These are phyloP conservation scores for Aphaenogaster rudis DNA, from an alignment of 1,140 invertebrate species.

Conservation along the genomic window DNA sequence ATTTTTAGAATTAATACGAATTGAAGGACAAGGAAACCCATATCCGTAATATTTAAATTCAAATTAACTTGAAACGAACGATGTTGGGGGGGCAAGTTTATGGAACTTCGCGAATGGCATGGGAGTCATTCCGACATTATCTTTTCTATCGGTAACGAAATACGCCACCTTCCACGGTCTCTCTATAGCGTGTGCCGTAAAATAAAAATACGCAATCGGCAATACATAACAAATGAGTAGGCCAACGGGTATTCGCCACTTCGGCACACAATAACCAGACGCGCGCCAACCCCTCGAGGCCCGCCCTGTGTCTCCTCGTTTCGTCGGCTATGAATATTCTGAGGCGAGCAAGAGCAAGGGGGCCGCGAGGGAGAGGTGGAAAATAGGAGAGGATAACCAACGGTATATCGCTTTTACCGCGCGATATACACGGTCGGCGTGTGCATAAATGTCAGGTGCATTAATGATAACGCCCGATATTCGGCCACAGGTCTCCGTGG, in stretches of 20 bases:
- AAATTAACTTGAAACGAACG: constrained; percentile 7
- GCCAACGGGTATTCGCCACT: constrained; percentile 8
- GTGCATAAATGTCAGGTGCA: constrained; percentile 82
- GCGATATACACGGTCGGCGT: constrained; percentile 65
- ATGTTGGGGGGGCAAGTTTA: not conserved
- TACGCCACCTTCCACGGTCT: not conserved
- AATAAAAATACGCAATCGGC: constrained; percentile 49
- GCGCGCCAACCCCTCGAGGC: constrained; percentile 10
- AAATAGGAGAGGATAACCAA: constrained; percentile 49
- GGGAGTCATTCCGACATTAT: constrained; percentile 20
- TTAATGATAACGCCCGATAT: constrained; percentile 84
- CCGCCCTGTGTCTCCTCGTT: constrained; percentile 4
- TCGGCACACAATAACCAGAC: constrained; percentile 42
- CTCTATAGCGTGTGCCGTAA: constrained; percentile 36
- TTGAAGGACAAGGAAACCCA: not conserved
- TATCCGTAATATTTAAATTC: constrained; percentile 26
- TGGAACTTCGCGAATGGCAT: not conserved
- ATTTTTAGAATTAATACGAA: not conserved
- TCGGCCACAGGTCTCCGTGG: constrained; percentile 83
- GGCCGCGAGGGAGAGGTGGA: constrained; percentile 42
- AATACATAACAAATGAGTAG: constrained; percentile 42
- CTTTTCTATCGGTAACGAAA: constrained; percentile 18
- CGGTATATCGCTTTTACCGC: constrained; percentile 71
- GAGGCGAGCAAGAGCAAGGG: not conserved
- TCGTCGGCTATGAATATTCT: constrained; percentile 64